Evolutionary conservation across 2,888 invertebrate genomes (phyloP).

Genomic region (Microplitis manilae): DNA sequence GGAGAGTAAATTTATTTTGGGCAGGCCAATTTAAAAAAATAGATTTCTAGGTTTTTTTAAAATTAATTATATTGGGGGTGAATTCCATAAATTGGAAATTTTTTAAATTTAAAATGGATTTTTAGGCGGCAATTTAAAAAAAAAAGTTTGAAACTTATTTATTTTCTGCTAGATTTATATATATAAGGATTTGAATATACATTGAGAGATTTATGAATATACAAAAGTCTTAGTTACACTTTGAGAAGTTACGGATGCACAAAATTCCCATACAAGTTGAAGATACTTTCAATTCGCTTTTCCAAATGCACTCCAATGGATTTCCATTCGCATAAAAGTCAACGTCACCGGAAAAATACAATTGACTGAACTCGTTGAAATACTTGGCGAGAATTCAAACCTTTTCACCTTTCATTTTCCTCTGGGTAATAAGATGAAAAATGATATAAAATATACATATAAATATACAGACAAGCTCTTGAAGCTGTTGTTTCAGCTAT

Average conservation of each 20-base stretch:
- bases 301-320: neutral
- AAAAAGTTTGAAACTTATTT: neutral
- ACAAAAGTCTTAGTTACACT: neutral
- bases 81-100: too few relatives aligned
- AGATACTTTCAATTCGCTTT: neutral
- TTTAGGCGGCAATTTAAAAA: too few relatives aligned
- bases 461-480: too few relatives aligned
- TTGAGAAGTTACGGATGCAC: neutral
- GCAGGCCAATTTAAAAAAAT: too few relatives aligned
- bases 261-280: neutral
- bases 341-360: neutral
- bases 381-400: neutral
- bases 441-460: neutral
- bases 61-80: too few relatives aligned
- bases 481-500: too few relatives aligned
- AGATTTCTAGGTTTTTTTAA: too few relatives aligned
- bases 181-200: neutral
- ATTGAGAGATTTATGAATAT: neutral
- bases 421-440: neutral
- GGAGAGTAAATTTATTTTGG: too few relatives aligned
- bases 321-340: neutral
- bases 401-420: neutral
- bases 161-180: neutral
- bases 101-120: too few relatives aligned
- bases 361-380: neutral